A percentile compares a stretch with the other conserved stretches of the same genome.
Conservation (phyloP, 2,888 invertebrate genomes). For the Tetanocera ferruginea region DNA sequence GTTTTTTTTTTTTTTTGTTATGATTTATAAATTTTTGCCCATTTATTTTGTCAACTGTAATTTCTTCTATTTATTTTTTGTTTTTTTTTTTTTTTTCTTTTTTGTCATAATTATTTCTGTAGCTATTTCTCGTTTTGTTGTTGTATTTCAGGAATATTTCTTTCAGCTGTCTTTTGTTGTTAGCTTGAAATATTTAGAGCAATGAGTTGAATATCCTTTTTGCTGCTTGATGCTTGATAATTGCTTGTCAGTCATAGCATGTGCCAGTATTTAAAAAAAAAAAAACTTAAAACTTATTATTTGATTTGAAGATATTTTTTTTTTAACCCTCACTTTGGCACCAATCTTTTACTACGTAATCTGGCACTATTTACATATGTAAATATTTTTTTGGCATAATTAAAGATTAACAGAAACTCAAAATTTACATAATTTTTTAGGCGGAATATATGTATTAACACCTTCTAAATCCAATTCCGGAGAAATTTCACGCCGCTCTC, state of each 20-base stretch:
- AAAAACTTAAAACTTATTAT: too few species aligned
- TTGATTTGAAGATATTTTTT: too few species aligned
- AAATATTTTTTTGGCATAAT: too few species aligned
- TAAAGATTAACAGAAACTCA: too few species aligned
- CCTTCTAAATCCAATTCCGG: too few species aligned
- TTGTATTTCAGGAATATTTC: background rate
- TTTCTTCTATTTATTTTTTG: slow-evolving; percentile 22
- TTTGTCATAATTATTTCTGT: background rate
- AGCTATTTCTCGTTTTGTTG: background rate
- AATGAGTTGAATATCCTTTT: background rate
- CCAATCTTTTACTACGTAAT: too few species aligned
- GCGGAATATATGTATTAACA: too few species aligned
- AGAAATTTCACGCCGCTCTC: too few species aligned
- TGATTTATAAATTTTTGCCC: background rate
- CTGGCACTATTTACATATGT: too few species aligned
- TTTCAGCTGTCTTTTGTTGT: background rate
- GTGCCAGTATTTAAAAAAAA: too few species aligned
- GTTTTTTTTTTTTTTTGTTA: background rate
- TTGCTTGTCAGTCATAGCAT: background rate
- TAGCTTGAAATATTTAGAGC: background rate
- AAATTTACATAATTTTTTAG: too few species aligned
- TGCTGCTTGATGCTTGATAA: background rate
- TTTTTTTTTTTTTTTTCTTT: background rate
- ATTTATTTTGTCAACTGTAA: slow-evolving; percentile 16
- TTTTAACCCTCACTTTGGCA: too few species aligned